These are phyloP conservation scores for Hafferia zeledoni DNA, from an alignment of 2,797 vertebrate genomes.

Conservation along the genomic window DNA sequence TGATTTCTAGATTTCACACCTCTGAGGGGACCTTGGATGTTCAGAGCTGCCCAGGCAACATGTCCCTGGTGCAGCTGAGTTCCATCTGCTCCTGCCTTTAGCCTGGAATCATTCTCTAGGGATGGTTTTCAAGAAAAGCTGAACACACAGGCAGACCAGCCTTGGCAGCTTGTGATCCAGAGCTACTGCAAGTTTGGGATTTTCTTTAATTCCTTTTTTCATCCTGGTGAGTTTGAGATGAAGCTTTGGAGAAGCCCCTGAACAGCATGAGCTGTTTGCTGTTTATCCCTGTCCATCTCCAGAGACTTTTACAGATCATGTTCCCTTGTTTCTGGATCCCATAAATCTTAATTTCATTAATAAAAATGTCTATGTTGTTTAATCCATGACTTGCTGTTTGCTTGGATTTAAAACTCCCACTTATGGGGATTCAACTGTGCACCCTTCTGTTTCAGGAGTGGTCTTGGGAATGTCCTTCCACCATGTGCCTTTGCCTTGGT, in stretches of 20 bases:
- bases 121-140: background rate
- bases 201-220: background rate
- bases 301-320: background rate
- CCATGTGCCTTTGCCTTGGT: accelerated
- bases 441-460: background rate
- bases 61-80: background rate
- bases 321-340: background rate
- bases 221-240: background rate
- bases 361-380: background rate
- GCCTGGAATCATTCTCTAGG: background rate
- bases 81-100: background rate
- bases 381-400: background rate
- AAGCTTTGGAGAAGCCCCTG: background rate
- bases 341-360: background rate
- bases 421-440: background rate
- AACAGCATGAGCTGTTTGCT: background rate
- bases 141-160: accelerated
- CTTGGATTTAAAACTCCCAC: background rate
- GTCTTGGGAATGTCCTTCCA: background rate
- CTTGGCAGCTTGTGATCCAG: background rate
- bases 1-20: background rate
- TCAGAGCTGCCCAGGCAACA: background rate
- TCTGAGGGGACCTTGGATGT: background rate
- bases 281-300: background rate
- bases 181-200: background rate